These are phyloP conservation scores for Lagenorhynchus albirostris DNA, from an alignment of 2,113 vertebrate species.

Conservation along the genomic window DNA sequence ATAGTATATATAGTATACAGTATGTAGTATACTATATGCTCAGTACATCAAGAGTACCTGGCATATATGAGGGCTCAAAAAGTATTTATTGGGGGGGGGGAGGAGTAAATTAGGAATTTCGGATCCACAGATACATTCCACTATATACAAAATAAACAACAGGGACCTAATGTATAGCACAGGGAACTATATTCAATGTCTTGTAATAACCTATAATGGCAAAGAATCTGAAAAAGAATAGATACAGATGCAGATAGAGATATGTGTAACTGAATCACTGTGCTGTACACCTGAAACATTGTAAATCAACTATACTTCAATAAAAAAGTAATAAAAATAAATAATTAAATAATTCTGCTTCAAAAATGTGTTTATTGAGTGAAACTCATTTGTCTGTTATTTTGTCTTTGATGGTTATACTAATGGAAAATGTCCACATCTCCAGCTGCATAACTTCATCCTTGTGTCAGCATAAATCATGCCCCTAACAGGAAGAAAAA, in stretches of 20 bases:
- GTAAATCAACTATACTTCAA: too few species aligned
- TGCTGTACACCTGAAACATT: too few species aligned
- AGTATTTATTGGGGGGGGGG: too few species aligned
- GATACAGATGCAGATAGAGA: not conserved
- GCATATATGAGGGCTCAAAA: not conserved
- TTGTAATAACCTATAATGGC: not conserved
- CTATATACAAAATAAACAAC: too few species aligned
- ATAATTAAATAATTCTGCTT: too few species aligned
- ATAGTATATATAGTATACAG: fast-evolving
- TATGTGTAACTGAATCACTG: too few species aligned
- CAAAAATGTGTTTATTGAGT: not conserved
- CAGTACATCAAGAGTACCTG: not conserved
- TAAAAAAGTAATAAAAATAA: too few species aligned
- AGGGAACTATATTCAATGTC: not conserved
- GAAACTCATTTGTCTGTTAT: not conserved
- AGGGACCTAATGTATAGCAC: too few species aligned
- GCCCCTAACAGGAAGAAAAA: not conserved
- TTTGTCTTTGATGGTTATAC: not conserved
- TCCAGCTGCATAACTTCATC: not conserved
- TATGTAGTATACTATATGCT: fast-evolving
- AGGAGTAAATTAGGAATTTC: not conserved
- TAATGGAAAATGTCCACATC: not conserved
- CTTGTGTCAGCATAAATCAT: not conserved
- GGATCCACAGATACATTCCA: not conserved
- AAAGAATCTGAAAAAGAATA: not conserved